Base-by-base conservation (phyloP, 2,888 invertebrate species). In the Leptopilina myrica region DNA sequence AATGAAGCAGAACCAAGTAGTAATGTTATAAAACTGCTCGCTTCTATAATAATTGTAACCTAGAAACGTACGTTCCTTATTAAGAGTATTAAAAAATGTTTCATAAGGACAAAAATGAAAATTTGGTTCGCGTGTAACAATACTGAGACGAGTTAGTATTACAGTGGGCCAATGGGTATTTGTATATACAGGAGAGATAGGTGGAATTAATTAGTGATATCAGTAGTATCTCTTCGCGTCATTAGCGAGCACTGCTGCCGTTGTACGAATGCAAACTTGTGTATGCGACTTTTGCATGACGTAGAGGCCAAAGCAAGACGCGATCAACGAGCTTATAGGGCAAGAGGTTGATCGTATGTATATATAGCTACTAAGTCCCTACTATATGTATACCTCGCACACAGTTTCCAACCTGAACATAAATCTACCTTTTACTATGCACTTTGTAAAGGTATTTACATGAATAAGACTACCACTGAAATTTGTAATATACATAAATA, bases 191-290 rank as follows among this genome's bases (percentile, higher is more conserved):
- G 89, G 85, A 85, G 83, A 86, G 90, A 90, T 90, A 90, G 89
- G 88, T 87, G 87, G 90, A 91, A 91, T 91, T 91, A 91, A 91
- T 91, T 91, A 91, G 89, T 89, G 89, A 89, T 91, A 91, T 91
- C 90, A 85, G 86, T 87, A 43, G 43, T 43, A 43, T 43, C 43
- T 43, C 43, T 43, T 43, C 43, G 43, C 43, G 43, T 43, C 49
- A 49, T 49, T 49, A 59, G 91, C 90, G 87, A 89, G 86, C 87
- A 86, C 87, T 84, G 87, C 87, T 87, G 87, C 86, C 84, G 87
- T 84, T 87, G 86, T 85, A 79, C 85, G 83, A 83, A 84, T 84
- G 86, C 85, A 84, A 43, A 43, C 84, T 84, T 85, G 85, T 85
- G 86, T 82, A 83, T 75, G 86, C 84, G 85, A 84, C 84, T 87